Conservation (phyloP, 2,888 invertebrate species). For the Athrips mouffetella region DNA sequence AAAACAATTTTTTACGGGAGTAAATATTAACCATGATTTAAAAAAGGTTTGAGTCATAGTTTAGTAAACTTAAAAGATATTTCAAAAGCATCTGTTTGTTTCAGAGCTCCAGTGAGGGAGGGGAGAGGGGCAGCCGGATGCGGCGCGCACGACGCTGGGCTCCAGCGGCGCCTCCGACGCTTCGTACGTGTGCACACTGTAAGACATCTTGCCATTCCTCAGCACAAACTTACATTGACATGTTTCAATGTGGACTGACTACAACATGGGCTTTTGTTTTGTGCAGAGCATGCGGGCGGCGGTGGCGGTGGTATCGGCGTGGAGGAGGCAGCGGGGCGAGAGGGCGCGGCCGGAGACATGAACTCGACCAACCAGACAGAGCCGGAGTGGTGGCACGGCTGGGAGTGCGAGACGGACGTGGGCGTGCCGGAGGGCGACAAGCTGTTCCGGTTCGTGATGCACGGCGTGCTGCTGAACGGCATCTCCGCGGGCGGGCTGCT, state of each 20-base stretch:
- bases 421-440: slow-evolving; percentile 68
- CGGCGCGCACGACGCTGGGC: neutral
- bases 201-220: no score
- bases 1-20: no score
- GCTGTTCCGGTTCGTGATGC: slow-evolving; percentile 87
- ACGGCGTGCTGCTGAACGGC: slow-evolving; percentile 88
- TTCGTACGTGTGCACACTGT: neutral
- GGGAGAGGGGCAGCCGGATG: no score
- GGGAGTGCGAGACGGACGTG: slow-evolving; percentile 60
- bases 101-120: no score
- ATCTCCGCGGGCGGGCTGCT: slow-evolving; percentile 91
- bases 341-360: slow-evolving; percentile 28
- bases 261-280: neutral
- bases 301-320: slow-evolving; percentile 29
- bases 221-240: no score
- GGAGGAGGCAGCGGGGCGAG: slow-evolving; percentile 34
- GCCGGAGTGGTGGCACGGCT: slow-evolving; percentile 29
- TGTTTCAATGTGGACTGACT: no score
- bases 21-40: no score
- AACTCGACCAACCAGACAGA: slow-evolving; percentile 40
- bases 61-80: neutral
- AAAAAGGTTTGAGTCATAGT: no score
- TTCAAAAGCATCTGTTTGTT: neutral
- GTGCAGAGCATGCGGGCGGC: slow-evolving; percentile 13
- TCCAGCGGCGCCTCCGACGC: neutral